A percentile compares a stretch with the other conserved stretches of the same genome.
phyloP scores from a whole-genome alignment of 1,140 invertebrate species.

The Pseudomyrmex pallidus region DNA sequence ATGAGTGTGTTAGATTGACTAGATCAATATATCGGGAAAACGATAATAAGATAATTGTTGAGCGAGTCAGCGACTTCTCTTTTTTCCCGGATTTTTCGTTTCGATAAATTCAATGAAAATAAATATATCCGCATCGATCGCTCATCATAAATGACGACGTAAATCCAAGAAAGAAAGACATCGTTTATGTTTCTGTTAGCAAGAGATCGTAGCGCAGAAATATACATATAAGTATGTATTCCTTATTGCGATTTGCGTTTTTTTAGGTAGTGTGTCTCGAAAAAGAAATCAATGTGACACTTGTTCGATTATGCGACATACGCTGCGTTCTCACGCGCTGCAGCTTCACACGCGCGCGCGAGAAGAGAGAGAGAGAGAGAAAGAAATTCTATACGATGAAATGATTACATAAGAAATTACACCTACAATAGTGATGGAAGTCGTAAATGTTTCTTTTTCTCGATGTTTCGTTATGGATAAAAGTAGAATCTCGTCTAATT shows the following conservation, averaged over 20 bases:
- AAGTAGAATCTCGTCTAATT: neutral
- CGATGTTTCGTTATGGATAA: neutral
- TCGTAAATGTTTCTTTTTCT: neutral
- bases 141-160: neutral
- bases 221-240: too few species aligned
- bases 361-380: too few species aligned
- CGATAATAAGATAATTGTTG: constrained; percentile 20
- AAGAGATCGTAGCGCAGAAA: neutral
- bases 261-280: neutral
- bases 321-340: too few species aligned
- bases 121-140: neutral
- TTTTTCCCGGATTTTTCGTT: neutral
- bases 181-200: constrained; percentile 3
- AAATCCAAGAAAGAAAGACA: constrained; percentile 55
- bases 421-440: constrained; percentile 26
- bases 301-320: too few species aligned
- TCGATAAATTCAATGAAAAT: constrained; percentile 68
- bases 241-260: constrained; percentile 4
- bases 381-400: constrained; percentile 31
- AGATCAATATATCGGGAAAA: constrained; percentile 44
- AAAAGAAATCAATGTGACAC: too few species aligned
- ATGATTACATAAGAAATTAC: constrained; percentile 30
- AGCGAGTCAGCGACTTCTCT: constrained; percentile 20
- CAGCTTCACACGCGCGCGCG: too few species aligned
- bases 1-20: constrained; percentile 11